phyloP scores from a whole-genome alignment of 2,888 invertebrate genomes.

The Tachina fera region DNA sequence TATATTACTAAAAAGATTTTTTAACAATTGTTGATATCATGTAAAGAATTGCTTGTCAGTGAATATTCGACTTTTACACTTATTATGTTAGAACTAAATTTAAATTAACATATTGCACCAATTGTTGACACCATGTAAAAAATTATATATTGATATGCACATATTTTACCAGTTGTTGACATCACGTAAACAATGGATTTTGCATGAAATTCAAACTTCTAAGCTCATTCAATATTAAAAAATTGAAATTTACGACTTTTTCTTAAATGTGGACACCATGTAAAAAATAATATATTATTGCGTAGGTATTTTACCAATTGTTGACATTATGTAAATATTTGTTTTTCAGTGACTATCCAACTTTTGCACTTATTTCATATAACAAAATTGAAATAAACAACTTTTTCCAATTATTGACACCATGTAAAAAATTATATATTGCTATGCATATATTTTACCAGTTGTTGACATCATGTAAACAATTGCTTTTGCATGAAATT shows the following conservation, averaged over 20 bases:
- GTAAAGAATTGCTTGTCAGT: background rate
- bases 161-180: background rate
- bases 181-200: background rate
- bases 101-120: too few relatives aligned
- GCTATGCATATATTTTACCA: background rate
- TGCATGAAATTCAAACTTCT: too few relatives aligned
- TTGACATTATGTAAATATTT: background rate
- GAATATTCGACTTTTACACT: background rate
- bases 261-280: too few relatives aligned
- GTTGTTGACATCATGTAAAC: slow-evolving; percentile 5
- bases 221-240: background rate
- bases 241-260: background rate
- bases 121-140: too few relatives aligned
- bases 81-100: too few relatives aligned
- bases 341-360: too few relatives aligned
- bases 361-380: too few relatives aligned
- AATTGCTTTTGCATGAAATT: background rate
- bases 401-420: too few relatives aligned
- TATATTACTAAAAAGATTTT: background rate
- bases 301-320: background rate
- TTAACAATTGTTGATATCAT: slow-evolving; percentile 11
- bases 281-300: too few relatives aligned
- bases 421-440: too few relatives aligned
- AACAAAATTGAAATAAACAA: too few relatives aligned
- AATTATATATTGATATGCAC: background rate